Conservation (phyloP, 1,140 invertebrate genomes). For the Sarcophaga bullata region DNA sequence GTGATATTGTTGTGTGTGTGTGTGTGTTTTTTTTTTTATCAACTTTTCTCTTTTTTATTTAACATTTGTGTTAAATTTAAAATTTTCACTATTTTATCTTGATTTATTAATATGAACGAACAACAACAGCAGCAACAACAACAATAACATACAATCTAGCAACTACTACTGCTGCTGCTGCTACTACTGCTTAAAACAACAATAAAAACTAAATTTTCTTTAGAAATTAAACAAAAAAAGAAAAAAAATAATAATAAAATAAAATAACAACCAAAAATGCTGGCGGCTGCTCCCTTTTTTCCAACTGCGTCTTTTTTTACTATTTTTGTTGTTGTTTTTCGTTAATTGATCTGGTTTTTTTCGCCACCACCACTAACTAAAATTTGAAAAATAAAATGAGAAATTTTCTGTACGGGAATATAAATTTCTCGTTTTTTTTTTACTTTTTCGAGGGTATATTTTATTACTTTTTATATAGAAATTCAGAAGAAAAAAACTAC, state of each 20-base stretch:
- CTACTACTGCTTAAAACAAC: background rate
- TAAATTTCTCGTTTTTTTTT: constrained; percentile 11
- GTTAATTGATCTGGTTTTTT: constrained; percentile 26
- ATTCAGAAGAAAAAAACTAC: background rate
- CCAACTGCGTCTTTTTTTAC: constrained; percentile 11
- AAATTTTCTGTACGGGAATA: constrained; percentile 12
- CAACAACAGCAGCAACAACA: background rate
- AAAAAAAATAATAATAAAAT: constrained; percentile 11
- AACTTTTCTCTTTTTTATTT: constrained; percentile 20
- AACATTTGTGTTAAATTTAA: constrained; percentile 19
- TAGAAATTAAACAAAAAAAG: background rate
- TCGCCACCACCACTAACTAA: background rate
- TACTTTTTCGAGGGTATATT: constrained; percentile 11
- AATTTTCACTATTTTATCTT: constrained; percentile 25
- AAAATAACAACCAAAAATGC: constrained; percentile 22
- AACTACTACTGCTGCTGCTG: no score
- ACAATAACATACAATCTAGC: background rate
- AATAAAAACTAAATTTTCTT: constrained; percentile 4
- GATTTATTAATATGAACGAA: constrained; percentile 15
- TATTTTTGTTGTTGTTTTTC: background rate
- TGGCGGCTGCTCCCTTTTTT: constrained; percentile 25
- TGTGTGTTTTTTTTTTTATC: constrained; percentile 21
- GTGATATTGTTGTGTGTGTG: background rate
- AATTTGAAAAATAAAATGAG: constrained; percentile 15
- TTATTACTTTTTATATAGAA: constrained; percentile 11